These are phyloP conservation scores for Cheilosia vulpina DNA, from an alignment of 2,888 invertebrate genomes.

Conservation along the genomic window DNA sequence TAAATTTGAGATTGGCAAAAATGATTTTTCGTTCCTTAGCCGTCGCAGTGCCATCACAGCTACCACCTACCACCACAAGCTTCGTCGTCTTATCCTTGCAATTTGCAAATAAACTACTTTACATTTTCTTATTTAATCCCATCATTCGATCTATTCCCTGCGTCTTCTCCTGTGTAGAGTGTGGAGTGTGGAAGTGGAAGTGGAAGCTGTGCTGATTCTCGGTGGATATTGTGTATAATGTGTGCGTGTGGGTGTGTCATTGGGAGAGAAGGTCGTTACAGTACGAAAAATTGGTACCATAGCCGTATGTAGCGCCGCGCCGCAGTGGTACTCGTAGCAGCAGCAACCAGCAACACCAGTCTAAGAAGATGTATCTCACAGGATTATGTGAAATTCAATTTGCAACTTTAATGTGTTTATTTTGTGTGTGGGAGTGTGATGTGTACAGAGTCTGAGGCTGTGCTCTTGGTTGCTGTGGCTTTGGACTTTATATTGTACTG, in stretches of 20 bases:
- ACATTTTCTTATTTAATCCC: conserved; percentile 75
- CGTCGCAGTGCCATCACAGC: conserved; percentile 48
- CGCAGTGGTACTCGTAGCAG: conserved; percentile 29
- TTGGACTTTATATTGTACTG: conserved; percentile 71
- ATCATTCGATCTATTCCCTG: conserved; percentile 73
- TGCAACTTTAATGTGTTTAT: conserved; percentile 76
- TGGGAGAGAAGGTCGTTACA: conserved; percentile 60
- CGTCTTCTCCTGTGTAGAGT: conserved; percentile 28
- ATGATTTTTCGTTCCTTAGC: conserved; percentile 71
- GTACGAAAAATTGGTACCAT: conserved; percentile 70
- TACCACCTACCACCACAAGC: conserved; percentile 48
- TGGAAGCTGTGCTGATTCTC: conserved; percentile 26
- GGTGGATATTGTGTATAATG: conserved; percentile 12
- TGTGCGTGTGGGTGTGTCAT: conserved; percentile 50
- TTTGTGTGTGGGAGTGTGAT: conserved; percentile 61
- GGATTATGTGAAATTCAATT: conserved; percentile 76
- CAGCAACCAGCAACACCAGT: conserved; percentile 62
- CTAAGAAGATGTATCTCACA: conserved; percentile 75
- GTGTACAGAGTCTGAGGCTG: conserved; percentile 54
- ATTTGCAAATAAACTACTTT: conserved; percentile 76
- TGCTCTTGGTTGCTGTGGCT: conserved; percentile 74
- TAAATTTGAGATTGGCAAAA: conserved; percentile 73
- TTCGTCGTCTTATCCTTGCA: conserved; percentile 72
- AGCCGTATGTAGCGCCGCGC: conserved; percentile 54
- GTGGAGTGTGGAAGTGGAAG: not conserved